These are phyloP conservation scores for Acholoe squamosa DNA, from an alignment of 2,888 invertebrate genomes.

Conservation along the genomic window DNA sequence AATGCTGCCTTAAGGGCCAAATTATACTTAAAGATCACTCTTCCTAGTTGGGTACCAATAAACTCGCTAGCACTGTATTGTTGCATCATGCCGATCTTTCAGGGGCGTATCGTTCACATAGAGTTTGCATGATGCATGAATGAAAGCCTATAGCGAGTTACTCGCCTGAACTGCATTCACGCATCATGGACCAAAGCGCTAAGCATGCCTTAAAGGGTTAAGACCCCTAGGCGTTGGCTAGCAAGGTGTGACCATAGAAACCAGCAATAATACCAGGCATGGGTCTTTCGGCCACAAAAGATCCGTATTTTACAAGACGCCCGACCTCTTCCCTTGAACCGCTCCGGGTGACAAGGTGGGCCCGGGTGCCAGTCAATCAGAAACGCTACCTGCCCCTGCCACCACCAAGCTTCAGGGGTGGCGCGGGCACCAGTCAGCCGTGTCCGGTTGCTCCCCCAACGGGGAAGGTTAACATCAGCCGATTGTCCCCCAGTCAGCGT, in stretches of 20 bases:
- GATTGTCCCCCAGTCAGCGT: background rate
- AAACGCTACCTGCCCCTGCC: conserved; percentile 6
- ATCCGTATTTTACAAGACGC: conserved; percentile 1
- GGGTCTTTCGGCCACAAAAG: background rate
- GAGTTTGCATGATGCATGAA: too few relatives aligned
- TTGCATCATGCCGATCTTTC: too few relatives aligned
- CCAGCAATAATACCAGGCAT: background rate
- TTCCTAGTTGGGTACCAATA: too few relatives aligned
- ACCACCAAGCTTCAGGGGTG: background rate
- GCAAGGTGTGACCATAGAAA: background rate
- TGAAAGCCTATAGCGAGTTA: too few relatives aligned
- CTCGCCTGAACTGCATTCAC: too few relatives aligned
- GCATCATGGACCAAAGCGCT: too few relatives aligned
- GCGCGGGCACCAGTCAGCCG: conserved; percentile 2
- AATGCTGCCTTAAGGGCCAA: too few relatives aligned
- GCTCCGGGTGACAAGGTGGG: conserved; percentile 28
- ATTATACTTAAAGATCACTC: too few relatives aligned
- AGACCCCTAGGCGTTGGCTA: background rate
- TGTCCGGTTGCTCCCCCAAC: background rate
- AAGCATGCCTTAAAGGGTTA: too few relatives aligned
- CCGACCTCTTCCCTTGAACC: background rate
- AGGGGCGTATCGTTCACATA: too few relatives aligned
- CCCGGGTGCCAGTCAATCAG: conserved; percentile 28
- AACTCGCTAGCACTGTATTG: too few relatives aligned
- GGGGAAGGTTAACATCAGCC: background rate